Evolutionary conservation across 2,888 invertebrate genomes (phyloP).

Genomic region (Diploptera punctata): DNA sequence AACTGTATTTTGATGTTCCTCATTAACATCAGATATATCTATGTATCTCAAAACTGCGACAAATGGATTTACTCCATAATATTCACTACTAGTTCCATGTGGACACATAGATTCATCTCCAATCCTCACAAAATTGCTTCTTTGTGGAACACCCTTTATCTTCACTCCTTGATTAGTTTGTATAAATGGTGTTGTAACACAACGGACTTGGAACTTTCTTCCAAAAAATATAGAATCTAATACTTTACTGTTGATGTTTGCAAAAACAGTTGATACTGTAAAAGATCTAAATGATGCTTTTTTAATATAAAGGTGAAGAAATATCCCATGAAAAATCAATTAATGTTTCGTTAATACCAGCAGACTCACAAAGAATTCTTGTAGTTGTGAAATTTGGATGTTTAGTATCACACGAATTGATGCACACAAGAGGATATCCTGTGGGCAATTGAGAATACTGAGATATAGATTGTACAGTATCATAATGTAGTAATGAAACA

Average conservation of each 20-base stretch:
- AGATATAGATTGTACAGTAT: background rate
- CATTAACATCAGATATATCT: background rate
- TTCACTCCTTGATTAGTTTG: background rate
- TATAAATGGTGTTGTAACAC: background rate
- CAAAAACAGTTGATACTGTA: background rate
- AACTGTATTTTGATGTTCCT: conserved; percentile 6
- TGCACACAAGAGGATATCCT: conserved; percentile 15
- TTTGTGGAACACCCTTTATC: background rate
- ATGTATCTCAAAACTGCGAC: conserved; percentile 10
- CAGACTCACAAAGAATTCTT: background rate
- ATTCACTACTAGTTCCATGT: background rate
- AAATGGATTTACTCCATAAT: background rate
- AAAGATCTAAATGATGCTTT: background rate
- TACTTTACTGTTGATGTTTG: background rate
- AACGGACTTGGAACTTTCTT: background rate
- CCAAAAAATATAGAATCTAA: conserved; percentile 3
- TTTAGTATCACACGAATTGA: conserved; percentile 6
- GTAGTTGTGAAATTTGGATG: conserved; percentile 12
- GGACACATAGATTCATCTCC: background rate
- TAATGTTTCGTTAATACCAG: background rate
- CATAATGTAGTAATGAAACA: conserved; percentile 10
- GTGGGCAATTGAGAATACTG: background rate
- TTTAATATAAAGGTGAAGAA: background rate
- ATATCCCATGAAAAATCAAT: conserved; percentile 16
- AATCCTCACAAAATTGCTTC: background rate